Conservation (phyloP, 2,888 invertebrate genomes). For the Busseola fusca region DNA sequence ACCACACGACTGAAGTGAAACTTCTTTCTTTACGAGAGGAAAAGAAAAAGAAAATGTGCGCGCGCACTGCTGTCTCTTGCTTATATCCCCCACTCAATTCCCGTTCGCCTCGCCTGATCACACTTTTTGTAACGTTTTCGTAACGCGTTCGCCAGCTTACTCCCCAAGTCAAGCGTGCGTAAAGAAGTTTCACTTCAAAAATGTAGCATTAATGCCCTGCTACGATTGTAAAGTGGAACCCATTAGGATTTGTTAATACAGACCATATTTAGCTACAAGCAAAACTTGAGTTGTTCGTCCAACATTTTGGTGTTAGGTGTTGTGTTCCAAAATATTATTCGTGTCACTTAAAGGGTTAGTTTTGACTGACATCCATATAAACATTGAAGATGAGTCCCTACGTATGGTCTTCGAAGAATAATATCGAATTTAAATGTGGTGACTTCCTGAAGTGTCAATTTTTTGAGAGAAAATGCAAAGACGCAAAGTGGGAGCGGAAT, state of each 20-base stretch:
- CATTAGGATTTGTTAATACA: conserved; percentile 9
- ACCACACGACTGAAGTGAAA: too few species aligned
- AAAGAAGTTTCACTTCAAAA: too few species aligned
- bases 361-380: conserved; percentile 63
- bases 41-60: too few species aligned
- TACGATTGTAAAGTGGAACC: background rate
- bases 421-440: conserved; percentile 16
- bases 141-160: too few species aligned
- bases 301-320: conserved; percentile 66
- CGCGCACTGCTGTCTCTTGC: too few species aligned
- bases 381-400: conserved; percentile 48
- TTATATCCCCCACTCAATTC: too few species aligned
- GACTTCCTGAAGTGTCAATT: conserved; percentile 10
- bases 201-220: background rate
- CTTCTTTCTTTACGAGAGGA: too few species aligned
- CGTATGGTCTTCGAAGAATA: conserved; percentile 33
- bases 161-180: too few species aligned
- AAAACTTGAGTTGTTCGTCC: conserved; percentile 22
- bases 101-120: too few species aligned
- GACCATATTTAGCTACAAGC: conserved; percentile 24
- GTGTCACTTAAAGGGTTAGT: conserved; percentile 79
- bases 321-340: conserved; percentile 82
- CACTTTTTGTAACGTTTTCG: too few species aligned
- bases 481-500: background rate
- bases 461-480: background rate